Conservation (phyloP, 2,888 invertebrate genomes). For the Rhagonycha lutea region DNA sequence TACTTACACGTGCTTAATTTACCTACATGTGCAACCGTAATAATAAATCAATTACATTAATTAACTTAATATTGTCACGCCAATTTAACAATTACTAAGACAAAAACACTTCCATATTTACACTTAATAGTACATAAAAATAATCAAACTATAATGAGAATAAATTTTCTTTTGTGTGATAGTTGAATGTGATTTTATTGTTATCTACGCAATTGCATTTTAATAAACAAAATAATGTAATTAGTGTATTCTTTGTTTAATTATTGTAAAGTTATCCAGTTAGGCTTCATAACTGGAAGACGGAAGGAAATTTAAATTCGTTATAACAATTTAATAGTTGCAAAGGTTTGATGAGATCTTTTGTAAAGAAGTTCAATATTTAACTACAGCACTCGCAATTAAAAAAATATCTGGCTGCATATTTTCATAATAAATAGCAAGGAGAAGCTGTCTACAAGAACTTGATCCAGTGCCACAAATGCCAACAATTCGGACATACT, state of each 20-base stretch:
- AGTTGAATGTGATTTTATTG: neutral
- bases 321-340: no score
- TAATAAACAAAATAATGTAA: neutral
- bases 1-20: conserved; percentile 3
- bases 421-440: no score
- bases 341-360: no score
- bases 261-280: no score
- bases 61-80: conserved; percentile 7
- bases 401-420: no score
- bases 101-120: neutral
- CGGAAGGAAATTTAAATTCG: no score
- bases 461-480: no score
- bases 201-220: neutral
- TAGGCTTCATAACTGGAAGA: no score
- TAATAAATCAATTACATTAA: conserved; percentile 6
- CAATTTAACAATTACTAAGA: conserved; percentile 8
- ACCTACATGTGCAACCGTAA: conserved; percentile 16
- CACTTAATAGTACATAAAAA: neutral
- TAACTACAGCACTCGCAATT: no score
- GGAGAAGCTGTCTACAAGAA: no score
- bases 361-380: no score
- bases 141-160: neutral
- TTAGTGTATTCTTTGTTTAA: neutral
- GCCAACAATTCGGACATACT: no score
- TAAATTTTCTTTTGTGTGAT: neutral